Percentiles rank a stretch among this genome's conserved stretches.
These are phyloP conservation scores for Petrolisthes cinctipes DNA, from an alignment of 2,888 invertebrate genomes.

Conservation along the genomic window DNA sequence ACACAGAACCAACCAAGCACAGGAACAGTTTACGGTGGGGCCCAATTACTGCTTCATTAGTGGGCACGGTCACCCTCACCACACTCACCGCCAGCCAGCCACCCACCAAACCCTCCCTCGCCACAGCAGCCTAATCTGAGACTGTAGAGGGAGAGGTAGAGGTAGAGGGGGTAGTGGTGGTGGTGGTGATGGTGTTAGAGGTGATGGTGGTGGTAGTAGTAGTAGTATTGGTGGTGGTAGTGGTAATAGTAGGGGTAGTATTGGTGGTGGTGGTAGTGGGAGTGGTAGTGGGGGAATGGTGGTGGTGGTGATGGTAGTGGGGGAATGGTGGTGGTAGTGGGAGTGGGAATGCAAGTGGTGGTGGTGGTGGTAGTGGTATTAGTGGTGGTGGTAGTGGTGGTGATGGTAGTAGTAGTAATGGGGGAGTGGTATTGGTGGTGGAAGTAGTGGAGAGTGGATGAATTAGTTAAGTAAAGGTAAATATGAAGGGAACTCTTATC, in stretches of 20 bases:
- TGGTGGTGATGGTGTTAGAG: not conserved
- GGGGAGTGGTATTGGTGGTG: no score
- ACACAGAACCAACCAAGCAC: not conserved
- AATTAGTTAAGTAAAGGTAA: no score
- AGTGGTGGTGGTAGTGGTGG: not conserved
- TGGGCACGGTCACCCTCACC: not conserved
- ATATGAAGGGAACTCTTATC: no score
- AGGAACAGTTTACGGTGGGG: not conserved
- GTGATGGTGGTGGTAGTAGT: not conserved
- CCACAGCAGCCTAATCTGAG: not conserved
- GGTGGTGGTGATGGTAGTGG: no score
- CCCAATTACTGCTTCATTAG: not conserved
- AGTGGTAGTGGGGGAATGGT: not conserved
- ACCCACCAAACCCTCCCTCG: not conserved
- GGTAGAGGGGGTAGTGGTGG: not conserved
- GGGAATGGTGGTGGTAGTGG: no score
- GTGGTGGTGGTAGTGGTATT: not conserved
- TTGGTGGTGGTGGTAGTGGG: not conserved
- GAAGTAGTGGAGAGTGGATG: no score
- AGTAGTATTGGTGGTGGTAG: not conserved
- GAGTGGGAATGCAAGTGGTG: not conserved
- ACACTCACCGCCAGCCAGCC: not conserved
- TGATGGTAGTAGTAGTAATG: no score
- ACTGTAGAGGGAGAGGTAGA: not conserved
- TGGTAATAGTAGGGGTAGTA: not conserved